Base-by-base conservation (phyloP, 2,113 vertebrate genomes). In the Cyanistes caeruleus region DNA sequence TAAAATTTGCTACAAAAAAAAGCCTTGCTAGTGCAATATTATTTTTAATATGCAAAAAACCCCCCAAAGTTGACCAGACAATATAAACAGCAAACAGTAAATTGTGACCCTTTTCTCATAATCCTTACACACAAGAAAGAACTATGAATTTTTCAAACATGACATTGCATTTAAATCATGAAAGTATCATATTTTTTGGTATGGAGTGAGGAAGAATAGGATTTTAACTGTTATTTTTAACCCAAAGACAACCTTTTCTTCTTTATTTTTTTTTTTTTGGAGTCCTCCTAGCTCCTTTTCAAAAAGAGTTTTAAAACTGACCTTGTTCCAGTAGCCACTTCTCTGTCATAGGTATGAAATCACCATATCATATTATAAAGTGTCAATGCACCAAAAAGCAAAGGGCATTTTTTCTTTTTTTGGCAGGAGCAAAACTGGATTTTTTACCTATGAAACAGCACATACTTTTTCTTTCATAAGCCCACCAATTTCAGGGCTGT, bases 381-480 rank as follows among this genome's bases (percentile, higher is more conserved):
- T 75, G 80, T 81, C 88, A 89, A 88, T 95, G 93, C 93, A 94
- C 90, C 93, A 96, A 90, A 95, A 95, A 90, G 83, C 76, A 94
- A 86, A 95, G 86, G 64, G 64, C 76, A 23, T 27, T 31, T 69
- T 68, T 68, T 75, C 80, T 70, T 41, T 87, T 63, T 62, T 1
- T 14, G 24, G 76, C 58, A 84, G 88, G 83, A 93, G 77, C 68
- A 95, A 90, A 81, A 74, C 64, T 30, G 44, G 28, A 22, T 78
- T 84, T 94, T 84, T 70, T 52, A 85, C 76, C 85, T 89, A 18
- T 43, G 60, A 84, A 93, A 78, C 31, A 67, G 63, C 83, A 63
- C 64, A 72, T 28, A 68, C 43, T 68, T 77, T 64, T 94, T 69
- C 87, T 88, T 86, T 72, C 69, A 69, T 44, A 75, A 94, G 48